Conservation (phyloP, 2,888 invertebrate species). For the Pristionchus entomophagus region DNA sequence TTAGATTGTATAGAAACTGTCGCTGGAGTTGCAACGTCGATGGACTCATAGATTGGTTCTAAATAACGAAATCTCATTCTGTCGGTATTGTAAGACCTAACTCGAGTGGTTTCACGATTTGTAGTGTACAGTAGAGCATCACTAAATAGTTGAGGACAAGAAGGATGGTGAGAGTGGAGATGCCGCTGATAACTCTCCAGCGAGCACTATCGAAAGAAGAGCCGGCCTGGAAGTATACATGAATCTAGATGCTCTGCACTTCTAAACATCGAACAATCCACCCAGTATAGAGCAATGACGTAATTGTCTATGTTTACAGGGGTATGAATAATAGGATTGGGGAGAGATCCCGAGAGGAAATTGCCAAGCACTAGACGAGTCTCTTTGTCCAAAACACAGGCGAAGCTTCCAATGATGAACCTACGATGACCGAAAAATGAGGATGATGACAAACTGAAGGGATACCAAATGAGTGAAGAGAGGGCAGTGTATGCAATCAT, state of each 20-base stretch:
- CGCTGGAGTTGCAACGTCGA: not conserved
- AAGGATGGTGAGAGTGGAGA: not conserved
- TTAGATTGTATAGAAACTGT: not conserved
- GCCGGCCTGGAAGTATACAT: not conserved
- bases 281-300: not conserved
- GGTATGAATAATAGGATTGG: not conserved
- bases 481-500: not conserved
- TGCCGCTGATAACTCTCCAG: not conserved
- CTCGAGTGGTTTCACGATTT: not conserved
- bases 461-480: not conserved
- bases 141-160: not conserved
- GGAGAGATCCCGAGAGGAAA: not conserved
- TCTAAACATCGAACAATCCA: not conserved
- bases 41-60: not conserved
- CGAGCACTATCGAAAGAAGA: not conserved
- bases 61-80: not conserved
- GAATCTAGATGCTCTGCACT: no score
- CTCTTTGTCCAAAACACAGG: not conserved
- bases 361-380: not conserved
- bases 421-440: not conserved
- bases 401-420: not conserved
- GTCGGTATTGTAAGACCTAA: not conserved
- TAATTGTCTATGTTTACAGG: not conserved
- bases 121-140: not conserved
- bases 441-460: not conserved